These are phyloP conservation scores for Sebastes miniatus DNA, from an alignment of 2,797 vertebrate species.

Conservation along the genomic window DNA sequence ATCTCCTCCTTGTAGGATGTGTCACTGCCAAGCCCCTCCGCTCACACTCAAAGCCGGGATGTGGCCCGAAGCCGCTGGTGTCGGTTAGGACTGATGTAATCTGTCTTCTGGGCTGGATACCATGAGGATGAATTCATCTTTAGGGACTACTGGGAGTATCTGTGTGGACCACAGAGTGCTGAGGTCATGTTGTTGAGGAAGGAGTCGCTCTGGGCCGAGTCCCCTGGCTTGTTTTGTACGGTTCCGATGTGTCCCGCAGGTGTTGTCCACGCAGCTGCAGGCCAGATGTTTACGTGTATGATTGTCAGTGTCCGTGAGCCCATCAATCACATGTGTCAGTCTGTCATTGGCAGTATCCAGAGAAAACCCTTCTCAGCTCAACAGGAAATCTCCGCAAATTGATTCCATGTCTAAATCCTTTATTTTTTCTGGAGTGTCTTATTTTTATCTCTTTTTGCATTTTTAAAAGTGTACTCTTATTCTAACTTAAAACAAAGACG, in stretches of 20 bases:
- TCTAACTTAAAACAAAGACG: background rate
- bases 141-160: slow-evolving; percentile 33
- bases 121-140: slow-evolving; percentile 57
- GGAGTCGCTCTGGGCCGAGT: background rate
- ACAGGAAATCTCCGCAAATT: background rate
- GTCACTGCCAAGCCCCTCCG: background rate
- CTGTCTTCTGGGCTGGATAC: slow-evolving; percentile 33
- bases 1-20: slow-evolving; percentile 8
- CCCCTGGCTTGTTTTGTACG: slow-evolving; percentile 14
- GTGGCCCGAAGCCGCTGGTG: slow-evolving; percentile 8
- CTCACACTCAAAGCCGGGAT: background rate
- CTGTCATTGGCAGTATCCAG: background rate
- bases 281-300: slow-evolving; percentile 51
- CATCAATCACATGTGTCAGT: slow-evolving; percentile 36
- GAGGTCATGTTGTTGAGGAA: slow-evolving; percentile 48
- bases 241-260: slow-evolving; percentile 39
- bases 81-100: slow-evolving; percentile 46
- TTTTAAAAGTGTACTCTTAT: background rate
- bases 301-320: slow-evolving; percentile 3
- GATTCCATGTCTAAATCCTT: background rate
- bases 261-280: slow-evolving; percentile 54
- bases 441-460: background rate
- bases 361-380: background rate
- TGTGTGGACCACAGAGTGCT: slow-evolving; percentile 16
- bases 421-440: background rate